These are phyloP conservation scores for Dilophus febrilis DNA, from an alignment of 2,888 invertebrate species.

Conservation along the genomic window DNA sequence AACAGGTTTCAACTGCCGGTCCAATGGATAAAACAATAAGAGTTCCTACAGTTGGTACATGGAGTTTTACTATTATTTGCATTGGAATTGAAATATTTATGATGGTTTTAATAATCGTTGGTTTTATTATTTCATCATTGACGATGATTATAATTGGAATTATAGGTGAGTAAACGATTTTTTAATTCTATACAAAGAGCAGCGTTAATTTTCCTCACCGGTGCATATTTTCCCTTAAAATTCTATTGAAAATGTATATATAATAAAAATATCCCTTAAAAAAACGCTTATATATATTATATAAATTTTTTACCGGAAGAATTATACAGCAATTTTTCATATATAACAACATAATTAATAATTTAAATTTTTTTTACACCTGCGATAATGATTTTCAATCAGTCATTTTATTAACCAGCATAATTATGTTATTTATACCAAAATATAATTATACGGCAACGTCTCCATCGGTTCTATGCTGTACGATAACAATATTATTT, in stretches of 20 bases:
- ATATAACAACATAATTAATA: too few species aligned
- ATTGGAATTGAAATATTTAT: not conserved
- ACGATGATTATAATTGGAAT: not conserved
- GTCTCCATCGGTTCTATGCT: slow-evolving; percentile 20
- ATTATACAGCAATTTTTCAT: too few species aligned
- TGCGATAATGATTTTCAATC: too few species aligned
- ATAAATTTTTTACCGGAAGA: too few species aligned
- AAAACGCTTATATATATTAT: too few species aligned
- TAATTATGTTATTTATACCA: slow-evolving; percentile 28
- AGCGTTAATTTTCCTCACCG: too few species aligned
- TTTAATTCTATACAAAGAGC: not conserved
- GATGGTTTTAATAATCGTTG: not conserved
- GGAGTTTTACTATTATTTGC: slow-evolving; percentile 19
- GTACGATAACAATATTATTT: slow-evolving; percentile 20
- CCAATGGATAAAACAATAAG: slow-evolving; percentile 26
- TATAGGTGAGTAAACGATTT: not conserved
- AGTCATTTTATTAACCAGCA: slow-evolving; percentile 23
- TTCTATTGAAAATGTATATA: not conserved
- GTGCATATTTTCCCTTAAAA: not conserved
- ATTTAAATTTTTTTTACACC: too few species aligned
- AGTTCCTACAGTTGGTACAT: slow-evolving; percentile 26
- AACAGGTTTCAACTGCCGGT: slow-evolving; percentile 28
- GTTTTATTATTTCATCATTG: not conserved
- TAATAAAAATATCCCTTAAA: not conserved
- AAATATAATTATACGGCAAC: slow-evolving; percentile 25